Base-by-base conservation (phyloP, 2,888 invertebrate genomes). In the Phasia obesa region DNA sequence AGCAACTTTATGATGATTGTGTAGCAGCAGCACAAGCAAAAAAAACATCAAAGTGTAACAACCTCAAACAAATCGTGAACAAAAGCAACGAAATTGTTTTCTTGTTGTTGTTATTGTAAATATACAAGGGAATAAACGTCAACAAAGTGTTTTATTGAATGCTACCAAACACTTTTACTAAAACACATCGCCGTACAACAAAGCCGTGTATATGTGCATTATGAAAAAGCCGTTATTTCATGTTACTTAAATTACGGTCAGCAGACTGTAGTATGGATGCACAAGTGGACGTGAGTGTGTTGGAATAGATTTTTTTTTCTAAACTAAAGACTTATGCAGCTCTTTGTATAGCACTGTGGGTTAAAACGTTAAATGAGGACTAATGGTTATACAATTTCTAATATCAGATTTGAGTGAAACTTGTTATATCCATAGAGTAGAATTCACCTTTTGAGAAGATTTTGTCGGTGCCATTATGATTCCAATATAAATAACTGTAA, bases 61-160 rank as follows among this genome's bases (percentile, higher is more conserved):
- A 65, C 55, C 17, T 42, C 17, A 55, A 64, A 69, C 42, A 75
- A 59, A 53, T 35, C 44, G 44, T 13, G 11, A 69, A 76, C 3
- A 49, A n/a, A 47, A 59, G 15, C 19, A 59, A 23, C 11, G 47
- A 47, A 23, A 27, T 6, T 47, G 1, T 65, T 49, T 51, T 49
- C 17, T 59, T 59, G 23, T 65, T 53, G 51, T 31, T 62, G n/a
- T 3, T 38, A 0, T 25, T 3, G 4, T 25, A 23, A 65, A 59
- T 49, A 51, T 11, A 59, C 6, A 59, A 76, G 13, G 31, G 69
- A 67, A 76, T 31, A 76, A 76, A 17, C 53, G 76, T 60, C 77
- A 69, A 53, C 60, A 60, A 70, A 77, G 44, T 77, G 69, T 77
- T 69, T 9, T 53, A 70, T 35, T 55, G 60, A 55, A 62, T 70